phyloP scores from a whole-genome alignment of 2,888 invertebrate genomes.

The Sarcophaga carnaria region DNA sequence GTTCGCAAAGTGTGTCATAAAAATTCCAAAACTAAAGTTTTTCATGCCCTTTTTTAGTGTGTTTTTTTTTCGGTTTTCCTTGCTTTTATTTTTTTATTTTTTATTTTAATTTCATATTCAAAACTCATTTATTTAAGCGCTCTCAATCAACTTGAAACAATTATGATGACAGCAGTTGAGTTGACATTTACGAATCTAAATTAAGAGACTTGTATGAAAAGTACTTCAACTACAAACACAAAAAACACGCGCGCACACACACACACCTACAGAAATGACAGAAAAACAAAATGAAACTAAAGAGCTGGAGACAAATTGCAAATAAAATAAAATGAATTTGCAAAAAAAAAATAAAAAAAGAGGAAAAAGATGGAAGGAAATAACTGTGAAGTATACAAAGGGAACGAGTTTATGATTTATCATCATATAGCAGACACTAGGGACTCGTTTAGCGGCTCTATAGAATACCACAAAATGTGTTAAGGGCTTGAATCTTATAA shows the following conservation, averaged over 20 bases:
- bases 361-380: background rate
- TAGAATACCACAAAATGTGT: too few relatives aligned
- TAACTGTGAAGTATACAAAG: conserved; percentile 4
- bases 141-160: conserved; percentile 65
- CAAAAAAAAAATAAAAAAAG: conserved; percentile 14
- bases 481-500: too few relatives aligned
- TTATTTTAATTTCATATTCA: conserved; percentile 25
- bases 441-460: too few relatives aligned
- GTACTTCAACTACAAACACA: conserved; percentile 51
- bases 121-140: conserved; percentile 61
- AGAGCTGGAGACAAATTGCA: conserved; percentile 52
- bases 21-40: background rate
- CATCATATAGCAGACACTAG: too few relatives aligned
- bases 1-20: too few relatives aligned
- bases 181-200: conserved; percentile 65
- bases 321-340: conserved; percentile 19
- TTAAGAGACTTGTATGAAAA: conserved; percentile 64
- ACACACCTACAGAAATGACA: conserved; percentile 15
- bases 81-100: background rate
- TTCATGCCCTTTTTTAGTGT: background rate
- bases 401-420: conserved; percentile 29
- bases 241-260: too few relatives aligned
- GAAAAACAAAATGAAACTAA: conserved; percentile 24
- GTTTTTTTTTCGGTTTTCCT: background rate
- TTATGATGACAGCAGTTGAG: conserved; percentile 67